phyloP scores from a whole-genome alignment of 2,113 vertebrate genomes.

The Aspidoscelis tigris region DNA sequence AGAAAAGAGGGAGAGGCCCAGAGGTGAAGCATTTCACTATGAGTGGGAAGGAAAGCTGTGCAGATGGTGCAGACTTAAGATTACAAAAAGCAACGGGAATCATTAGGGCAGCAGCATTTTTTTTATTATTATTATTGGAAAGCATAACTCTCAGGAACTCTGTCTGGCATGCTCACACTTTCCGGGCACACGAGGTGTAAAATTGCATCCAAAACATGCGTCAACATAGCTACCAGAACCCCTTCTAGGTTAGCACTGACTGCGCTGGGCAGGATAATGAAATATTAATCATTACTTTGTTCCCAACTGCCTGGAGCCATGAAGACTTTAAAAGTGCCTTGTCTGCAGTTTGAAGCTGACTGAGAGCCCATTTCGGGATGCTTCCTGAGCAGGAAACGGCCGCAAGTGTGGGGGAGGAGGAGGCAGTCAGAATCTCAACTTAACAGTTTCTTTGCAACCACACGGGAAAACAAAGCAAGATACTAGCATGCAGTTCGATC shows the following conservation, averaged over 20 bases:
- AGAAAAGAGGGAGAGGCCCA: not conserved
- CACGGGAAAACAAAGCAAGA: not conserved
- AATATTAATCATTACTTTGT: not conserved
- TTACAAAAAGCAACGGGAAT: not conserved
- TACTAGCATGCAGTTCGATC: not conserved
- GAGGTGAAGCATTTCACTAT: too few species aligned
- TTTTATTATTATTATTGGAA: too few species aligned
- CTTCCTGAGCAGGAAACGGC: not conserved
- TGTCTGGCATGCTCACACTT: too few species aligned
- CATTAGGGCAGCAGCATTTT: not conserved
- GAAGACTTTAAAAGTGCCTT: not conserved
- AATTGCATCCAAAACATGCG: too few species aligned
- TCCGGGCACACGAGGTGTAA: too few species aligned
- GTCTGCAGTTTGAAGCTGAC: too few species aligned
- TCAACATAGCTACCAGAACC: too few species aligned
- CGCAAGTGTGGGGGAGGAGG: not conserved
- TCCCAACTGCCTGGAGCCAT: not conserved
- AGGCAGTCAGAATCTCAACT: not conserved
- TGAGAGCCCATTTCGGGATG: not conserved
- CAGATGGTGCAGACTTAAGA: not conserved
- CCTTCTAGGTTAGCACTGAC: not conserved
- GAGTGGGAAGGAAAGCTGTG: not conserved
- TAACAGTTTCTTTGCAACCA: not conserved
- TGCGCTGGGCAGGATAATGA: not conserved
- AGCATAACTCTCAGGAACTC: too few species aligned